Conservation (phyloP, 2,888 invertebrate species). For the Troglohyphantes excavatus region DNA sequence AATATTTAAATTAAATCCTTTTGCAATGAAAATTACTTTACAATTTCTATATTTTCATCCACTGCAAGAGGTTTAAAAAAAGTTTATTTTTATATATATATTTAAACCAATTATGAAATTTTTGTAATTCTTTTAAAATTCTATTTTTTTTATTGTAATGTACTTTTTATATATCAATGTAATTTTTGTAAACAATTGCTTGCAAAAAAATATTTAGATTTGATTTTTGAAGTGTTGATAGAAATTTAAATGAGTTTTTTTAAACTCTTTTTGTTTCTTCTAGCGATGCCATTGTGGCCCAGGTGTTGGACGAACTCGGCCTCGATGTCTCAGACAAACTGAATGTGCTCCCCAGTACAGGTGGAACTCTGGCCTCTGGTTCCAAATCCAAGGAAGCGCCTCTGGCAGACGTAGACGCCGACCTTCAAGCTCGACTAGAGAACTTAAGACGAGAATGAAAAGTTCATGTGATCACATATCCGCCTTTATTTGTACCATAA, state of each 20-base stretch:
- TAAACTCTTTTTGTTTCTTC: conserved; percentile 78
- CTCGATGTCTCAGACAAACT: conserved; percentile 96
- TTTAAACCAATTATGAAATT: no score
- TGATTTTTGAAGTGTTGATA: no score
- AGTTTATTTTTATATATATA: no score
- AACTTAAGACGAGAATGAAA: conserved; percentile 90
- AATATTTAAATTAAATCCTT: no score
- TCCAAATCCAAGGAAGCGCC: conserved; percentile 80
- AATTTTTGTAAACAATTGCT: no score
- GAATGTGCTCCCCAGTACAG: conserved; percentile 91
- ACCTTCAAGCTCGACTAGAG: conserved; percentile 97
- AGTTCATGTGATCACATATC: not conserved
- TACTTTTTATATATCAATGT: no score
- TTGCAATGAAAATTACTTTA: no score
- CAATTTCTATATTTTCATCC: no score
- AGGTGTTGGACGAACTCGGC: conserved; percentile 98
- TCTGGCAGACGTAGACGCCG: conserved; percentile 95
- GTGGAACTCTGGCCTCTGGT: conserved; percentile 84
- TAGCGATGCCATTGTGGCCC: conserved; percentile 96
- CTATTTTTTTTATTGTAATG: no score
- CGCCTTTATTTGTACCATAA: conserved; percentile 6
- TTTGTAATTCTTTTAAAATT: no score
- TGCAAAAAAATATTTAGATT: no score
- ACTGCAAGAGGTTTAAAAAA: no score
- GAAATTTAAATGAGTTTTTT: not conserved